phyloP scores from a whole-genome alignment of 2,888 invertebrate genomes.

The Hirtodrosophila histrioides region DNA sequence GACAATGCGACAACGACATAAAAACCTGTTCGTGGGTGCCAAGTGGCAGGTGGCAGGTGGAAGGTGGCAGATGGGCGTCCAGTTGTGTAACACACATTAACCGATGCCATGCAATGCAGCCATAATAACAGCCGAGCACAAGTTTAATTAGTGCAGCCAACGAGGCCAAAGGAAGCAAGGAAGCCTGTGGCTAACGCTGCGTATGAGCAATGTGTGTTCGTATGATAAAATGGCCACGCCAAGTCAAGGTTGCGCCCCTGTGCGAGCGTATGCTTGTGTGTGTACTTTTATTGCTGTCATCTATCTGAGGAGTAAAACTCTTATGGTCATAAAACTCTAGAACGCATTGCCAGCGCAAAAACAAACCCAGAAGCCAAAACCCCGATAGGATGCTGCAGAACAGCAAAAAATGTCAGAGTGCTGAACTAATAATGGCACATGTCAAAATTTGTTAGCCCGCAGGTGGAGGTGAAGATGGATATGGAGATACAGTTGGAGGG shows the following conservation, averaged over 20 bases:
- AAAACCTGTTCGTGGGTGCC: slow-evolving; percentile 58
- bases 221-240: slow-evolving; percentile 74
- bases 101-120: slow-evolving; percentile 80
- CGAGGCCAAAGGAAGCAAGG: slow-evolving; percentile 56
- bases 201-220: slow-evolving; percentile 76
- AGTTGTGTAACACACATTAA: slow-evolving; percentile 75
- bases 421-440: slow-evolving; percentile 83
- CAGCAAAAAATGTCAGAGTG: slow-evolving; percentile 72
- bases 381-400: slow-evolving; percentile 40
- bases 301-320: slow-evolving; percentile 76
- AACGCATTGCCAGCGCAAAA: slow-evolving; percentile 61
- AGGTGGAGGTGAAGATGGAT: slow-evolving; percentile 21
- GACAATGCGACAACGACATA: slow-evolving; percentile 67
- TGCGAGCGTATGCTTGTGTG: slow-evolving; percentile 23
- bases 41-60: slow-evolving; percentile 7
- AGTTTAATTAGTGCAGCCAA: slow-evolving; percentile 76
- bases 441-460: slow-evolving; percentile 81
- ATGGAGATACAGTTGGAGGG: slow-evolving; percentile 7
- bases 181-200: slow-evolving; percentile 71
- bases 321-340: slow-evolving; percentile 77
- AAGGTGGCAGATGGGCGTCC: slow-evolving; percentile 1
- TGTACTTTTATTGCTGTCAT: slow-evolving; percentile 74
- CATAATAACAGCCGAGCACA: slow-evolving; percentile 74
- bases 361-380: slow-evolving; percentile 49
- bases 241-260: slow-evolving; percentile 57